Base-by-base conservation (phyloP, 1,140 invertebrate species). In the Drosophila lacteicornis region DNA sequence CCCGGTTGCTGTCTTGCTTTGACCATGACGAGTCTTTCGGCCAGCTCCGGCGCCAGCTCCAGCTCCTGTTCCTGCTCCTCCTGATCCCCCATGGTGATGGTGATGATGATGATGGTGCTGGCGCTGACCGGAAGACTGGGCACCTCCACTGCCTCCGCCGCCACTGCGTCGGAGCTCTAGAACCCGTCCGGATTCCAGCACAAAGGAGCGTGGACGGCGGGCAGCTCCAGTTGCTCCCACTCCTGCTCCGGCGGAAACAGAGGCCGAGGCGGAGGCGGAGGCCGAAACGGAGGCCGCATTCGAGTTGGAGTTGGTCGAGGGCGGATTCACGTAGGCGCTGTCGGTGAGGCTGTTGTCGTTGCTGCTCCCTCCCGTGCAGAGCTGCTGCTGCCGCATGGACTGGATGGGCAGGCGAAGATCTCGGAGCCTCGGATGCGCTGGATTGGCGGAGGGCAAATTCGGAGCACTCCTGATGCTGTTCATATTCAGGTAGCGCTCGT, bases 391-490 rank as follows among this genome's bases (percentile, higher is more conserved):
- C 15, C 68, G 55, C 68, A 73, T 96, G 95, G 17, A 95, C 94
- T 13, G 96, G 43, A 96, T 91, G 57, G 91, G 91, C 82, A 92
- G 65, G 71, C 95, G 94, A 60, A 96, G 91, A 78, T 96, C 96
- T 80, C 96, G 95, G 8, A 96, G 93, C 13, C 96, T 94, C 4
- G 94, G 94, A 93, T 95, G 95, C 62, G 95, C 94, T 11, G 95
- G 95, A 79, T 95, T 94, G 13, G 95, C 94, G n/a, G 95, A 94
- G 2, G 96, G 96, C 68, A 97, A 83, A 91, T 96, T 96, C 0
- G 96, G 96, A 2, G 96, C 96, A 91, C 96, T 97, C 76, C 95
- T 94, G 40, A 96, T 96, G 80, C 96, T 96, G 85, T 96, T 95
- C 94, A 96, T 95, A 43, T 96, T 95, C 94, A 96, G 95, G 46